Evolutionary conservation across 2,888 invertebrate species (phyloP).

Genomic region (Sphaerophoria taeniata): DNA sequence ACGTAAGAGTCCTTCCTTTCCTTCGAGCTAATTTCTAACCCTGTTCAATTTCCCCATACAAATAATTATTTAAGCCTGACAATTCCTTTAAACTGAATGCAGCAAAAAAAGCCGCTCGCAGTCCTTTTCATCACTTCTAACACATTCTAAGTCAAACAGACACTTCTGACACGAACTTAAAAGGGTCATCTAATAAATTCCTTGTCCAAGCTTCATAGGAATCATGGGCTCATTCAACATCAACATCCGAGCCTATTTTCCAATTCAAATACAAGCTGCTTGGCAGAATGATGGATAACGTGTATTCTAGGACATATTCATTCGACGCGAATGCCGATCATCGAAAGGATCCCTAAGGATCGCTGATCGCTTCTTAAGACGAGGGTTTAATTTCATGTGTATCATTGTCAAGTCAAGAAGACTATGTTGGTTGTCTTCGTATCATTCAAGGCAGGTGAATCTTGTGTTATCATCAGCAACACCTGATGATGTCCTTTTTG

Average conservation of each 20-base stretch:
- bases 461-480: conserved; percentile 62
- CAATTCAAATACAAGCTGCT: conserved; percentile 44
- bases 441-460: conserved; percentile 58
- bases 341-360: conserved; percentile 60
- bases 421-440: background rate
- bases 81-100: no score
- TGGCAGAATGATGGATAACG: conserved; percentile 70
- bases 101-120: background rate
- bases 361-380: conserved; percentile 38
- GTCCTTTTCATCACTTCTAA: conserved; percentile 36
- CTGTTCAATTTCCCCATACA: no score
- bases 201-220: conserved; percentile 58
- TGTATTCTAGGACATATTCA: conserved; percentile 68
- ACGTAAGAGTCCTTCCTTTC: no score
- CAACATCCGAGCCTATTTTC: conserved; percentile 52
- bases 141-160: conserved; percentile 53
- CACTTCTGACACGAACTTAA: conserved; percentile 37
- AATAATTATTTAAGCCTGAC: no score
- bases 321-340: conserved; percentile 41
- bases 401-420: conserved; percentile 42
- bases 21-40: no score
- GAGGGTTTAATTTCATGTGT: conserved; percentile 61
- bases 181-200: conserved; percentile 73
- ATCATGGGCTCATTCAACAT: conserved; percentile 55
- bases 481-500: conserved; percentile 59